Evolutionary conservation across 2,797 vertebrate genomes (phyloP), one percentile per base, ranked within the genome.

Genomic region (Saxicola maurus): DNA sequence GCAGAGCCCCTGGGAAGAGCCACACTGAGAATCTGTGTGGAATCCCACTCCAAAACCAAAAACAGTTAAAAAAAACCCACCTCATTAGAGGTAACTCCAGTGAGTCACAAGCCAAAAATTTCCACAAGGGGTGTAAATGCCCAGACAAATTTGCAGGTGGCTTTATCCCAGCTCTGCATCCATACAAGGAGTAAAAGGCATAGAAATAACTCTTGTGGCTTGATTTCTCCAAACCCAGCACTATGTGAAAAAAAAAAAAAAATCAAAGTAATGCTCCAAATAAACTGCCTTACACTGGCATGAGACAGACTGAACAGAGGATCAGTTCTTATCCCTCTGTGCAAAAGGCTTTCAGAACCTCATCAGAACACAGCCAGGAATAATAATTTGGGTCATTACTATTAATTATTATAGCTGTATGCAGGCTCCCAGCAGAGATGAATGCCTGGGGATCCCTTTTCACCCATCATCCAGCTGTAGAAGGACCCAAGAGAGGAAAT

Each of bases 121-220:
- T 72, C 28, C 16, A 5, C 24, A 67, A 53, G 13, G 17, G 17
- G 3, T 13, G 4, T 16, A 62, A 75, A 13, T 11, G 7, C 13
- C 25, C n/a, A 38, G 52, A 25, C 59, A 18, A 81, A 72, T 52
- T 86, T 23, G 55, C 4, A n/a, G 51, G 40, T 37, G 25, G 19
- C 18, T 84, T 90, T 76, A 28, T 30, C 35, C 45, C 5, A 9
- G 5, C 4, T 81, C n/a, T 62, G 53, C 23, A 40, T 16, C 14
- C 25, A 25, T 3, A 9, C 0, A 1, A 82, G n/a, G 33, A 76
- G 31, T 56, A 49, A 86, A 0, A 2, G 28, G 11, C 7, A 23
- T 13, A 28, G n/a, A 42, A 59, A 42, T 17, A 42, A 42, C 1
- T 3, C 17, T 49, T 20, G 12, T 16, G 24, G 53, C 24, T 83